Evolutionary conservation across 1,140 invertebrate genomes (phyloP), one percentile per base, ranked within the genome.

Genomic region (Ceratina japonica): DNA sequence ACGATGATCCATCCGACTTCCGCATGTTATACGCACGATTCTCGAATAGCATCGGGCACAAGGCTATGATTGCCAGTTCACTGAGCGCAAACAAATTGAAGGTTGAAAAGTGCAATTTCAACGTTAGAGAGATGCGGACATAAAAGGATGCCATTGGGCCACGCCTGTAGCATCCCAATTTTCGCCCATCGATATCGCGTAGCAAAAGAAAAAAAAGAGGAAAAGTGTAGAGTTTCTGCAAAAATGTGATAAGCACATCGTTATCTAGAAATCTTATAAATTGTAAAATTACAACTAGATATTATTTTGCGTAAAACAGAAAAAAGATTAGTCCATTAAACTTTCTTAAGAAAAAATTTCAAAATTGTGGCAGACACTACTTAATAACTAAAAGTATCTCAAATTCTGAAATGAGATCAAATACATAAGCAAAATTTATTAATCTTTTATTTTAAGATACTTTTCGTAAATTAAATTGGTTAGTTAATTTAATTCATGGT

Each of bases 121-220:
- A 75, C 49, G 61, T 22, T 56, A 16, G 15, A 7, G 49, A 66
- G 18, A 54, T n/a, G 15, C 20, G 13, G 10, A 18, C 52, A 78
- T 83, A 78, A 83, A 83, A 83, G 75, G 80, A 72, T 59, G 51
- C 56, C 54, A 31, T 31, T 31, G 27, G 4, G 27, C 24, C 64
- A 27, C 64, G 27, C 20, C 24, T 27, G 31, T 8, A 27, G 18
- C 59, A 75, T 74, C 16, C 75, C 82, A 83, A 83, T 83, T 83
- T 79, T 83, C 81, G 63, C 24, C 7, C 71, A 51, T 31, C 44
- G 58, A 13, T 27, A 62, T 56, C 22, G 18, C 22, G 18, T 15
- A 16, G n/a, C 7, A 20, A 37, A 10, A 78, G 58, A 59, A 51
- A 20, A 69, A 49, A 69, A 12, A 18, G 20, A 37, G 12, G 51